A percentile compares a stretch with the other conserved stretches of the same genome.
Evolutionary conservation across 2,797 vertebrate species (phyloP).

Genomic region (Eulemur coronatus): DNA sequence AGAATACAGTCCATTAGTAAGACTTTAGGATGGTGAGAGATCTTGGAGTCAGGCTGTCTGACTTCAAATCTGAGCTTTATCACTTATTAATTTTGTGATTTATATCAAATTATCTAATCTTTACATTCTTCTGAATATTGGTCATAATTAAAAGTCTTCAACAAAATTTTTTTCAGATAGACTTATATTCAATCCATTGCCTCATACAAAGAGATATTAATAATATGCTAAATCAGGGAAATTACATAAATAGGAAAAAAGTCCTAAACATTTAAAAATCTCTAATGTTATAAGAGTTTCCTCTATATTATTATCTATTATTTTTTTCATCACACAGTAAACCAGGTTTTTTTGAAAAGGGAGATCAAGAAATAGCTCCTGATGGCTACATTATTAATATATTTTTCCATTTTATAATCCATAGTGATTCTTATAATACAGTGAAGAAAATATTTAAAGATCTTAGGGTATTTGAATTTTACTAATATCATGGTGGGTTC

Average conservation of each 20-base stretch:
- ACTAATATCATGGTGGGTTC: background rate
- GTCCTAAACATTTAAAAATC: background rate
- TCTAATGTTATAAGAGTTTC: background rate
- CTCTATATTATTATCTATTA: background rate
- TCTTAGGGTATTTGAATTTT: background rate
- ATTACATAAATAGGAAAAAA: background rate
- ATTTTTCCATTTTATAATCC: background rate
- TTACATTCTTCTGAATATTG: background rate
- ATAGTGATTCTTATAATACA: rapidly evolving
- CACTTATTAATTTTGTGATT: background rate
- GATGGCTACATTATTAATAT: no score
- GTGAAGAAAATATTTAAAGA: background rate
- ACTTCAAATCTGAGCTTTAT: background rate
- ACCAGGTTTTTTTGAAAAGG: background rate
- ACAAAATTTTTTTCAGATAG: background rate
- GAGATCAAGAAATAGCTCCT: background rate
- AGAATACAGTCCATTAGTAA: background rate
- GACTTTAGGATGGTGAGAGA: background rate
- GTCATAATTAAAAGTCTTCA: background rate
- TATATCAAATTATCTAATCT: background rate
- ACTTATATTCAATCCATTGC: background rate
- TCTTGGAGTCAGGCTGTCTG: background rate
- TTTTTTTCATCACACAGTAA: background rate
- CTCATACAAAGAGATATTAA: background rate
- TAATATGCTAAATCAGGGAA: background rate